Conservation (phyloP, 2,113 vertebrate species). For the Neotragus pygmaeus region DNA sequence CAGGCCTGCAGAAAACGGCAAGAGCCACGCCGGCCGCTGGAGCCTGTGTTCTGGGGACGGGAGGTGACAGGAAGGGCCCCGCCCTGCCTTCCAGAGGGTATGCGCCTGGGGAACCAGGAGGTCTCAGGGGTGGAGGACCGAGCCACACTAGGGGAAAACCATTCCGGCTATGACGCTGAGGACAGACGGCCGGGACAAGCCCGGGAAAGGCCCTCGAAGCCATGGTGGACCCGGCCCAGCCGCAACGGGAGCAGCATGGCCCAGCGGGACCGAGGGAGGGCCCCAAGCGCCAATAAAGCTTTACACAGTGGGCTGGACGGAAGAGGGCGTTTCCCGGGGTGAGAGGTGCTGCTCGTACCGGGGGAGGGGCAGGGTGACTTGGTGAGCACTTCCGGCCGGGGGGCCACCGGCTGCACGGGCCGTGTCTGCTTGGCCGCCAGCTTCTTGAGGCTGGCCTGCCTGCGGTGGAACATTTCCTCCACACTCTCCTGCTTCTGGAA, state of each 20-base stretch:
- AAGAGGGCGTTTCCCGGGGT: not conserved
- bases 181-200: fast-evolving
- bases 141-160: fast-evolving
- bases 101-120: not conserved
- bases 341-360: constrained; percentile 66
- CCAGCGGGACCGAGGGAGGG: too few species aligned
- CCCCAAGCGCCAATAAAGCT: not conserved
- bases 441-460: constrained; percentile 94
- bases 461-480: constrained; percentile 97
- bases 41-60: not conserved
- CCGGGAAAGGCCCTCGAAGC: not conserved
- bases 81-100: not conserved
- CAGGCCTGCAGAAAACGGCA: not conserved
- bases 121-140: too few species aligned
- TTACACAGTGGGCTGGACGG: not conserved
- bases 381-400: constrained; percentile 91
- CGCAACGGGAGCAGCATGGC: not conserved
- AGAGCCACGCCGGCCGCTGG: not conserved
- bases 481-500: constrained; percentile 94
- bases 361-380: constrained; percentile 90
- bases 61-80: not conserved
- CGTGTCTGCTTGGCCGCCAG: constrained; percentile 95
- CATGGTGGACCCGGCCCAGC: not conserved
- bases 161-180: fast-evolving
- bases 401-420: constrained; percentile 97